These are phyloP conservation scores for Danio jaintianensis DNA, from an alignment of 2,797 vertebrate species.

Conservation along the genomic window DNA sequence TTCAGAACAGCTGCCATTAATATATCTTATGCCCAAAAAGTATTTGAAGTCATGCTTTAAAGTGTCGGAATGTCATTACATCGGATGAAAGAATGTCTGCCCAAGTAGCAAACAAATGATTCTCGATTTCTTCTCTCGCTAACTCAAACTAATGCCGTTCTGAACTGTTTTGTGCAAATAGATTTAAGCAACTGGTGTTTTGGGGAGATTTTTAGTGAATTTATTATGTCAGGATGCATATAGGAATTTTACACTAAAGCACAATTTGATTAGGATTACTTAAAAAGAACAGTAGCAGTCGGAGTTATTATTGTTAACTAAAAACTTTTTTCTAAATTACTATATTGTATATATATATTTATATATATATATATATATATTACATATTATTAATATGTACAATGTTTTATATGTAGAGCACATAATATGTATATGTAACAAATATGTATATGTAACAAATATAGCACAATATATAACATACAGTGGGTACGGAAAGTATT, in stretches of 20 bases:
- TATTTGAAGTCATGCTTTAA: conserved; percentile 10
- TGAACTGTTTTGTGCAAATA: neutral
- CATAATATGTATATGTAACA: too few species aligned
- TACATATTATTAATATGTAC: too few species aligned
- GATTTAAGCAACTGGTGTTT: neutral
- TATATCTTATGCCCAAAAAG: neutral
- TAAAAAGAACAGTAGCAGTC: neutral
- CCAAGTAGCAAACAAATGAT: neutral
- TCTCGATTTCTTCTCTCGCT: neutral
- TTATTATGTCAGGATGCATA: neutral
- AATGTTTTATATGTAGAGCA: too few species aligned
- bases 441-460: too few species aligned
- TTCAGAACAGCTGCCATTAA: neutral
- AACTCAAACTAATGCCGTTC: neutral
- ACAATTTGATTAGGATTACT: neutral
- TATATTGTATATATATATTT: too few species aligned
- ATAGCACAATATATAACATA: too few species aligned
- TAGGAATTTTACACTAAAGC: neutral
- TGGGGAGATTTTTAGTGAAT: neutral
- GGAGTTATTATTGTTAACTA: too few species aligned
- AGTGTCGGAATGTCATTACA: neutral
- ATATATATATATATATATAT: too few species aligned
- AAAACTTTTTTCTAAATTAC: too few species aligned
- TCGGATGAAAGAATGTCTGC: conserved; percentile 4
- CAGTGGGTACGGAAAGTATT: too few species aligned